Conservation (phyloP, 2,113 vertebrate genomes). For the Telmatochromis brichardi region DNA sequence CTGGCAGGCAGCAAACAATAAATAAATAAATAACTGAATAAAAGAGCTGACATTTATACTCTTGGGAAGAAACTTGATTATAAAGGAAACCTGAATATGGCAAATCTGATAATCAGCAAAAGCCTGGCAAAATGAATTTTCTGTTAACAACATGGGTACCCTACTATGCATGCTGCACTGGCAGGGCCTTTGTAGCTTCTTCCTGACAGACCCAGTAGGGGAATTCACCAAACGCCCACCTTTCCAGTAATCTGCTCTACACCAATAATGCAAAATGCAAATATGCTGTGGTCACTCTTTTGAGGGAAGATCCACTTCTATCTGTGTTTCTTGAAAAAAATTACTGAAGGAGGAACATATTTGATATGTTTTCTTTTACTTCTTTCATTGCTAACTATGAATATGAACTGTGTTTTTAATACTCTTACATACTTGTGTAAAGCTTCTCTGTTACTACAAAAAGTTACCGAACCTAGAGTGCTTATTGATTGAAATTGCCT, state of each 20-base stretch:
- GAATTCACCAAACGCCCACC: conserved; percentile 40
- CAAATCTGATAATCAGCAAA: neutral
- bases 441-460: neutral
- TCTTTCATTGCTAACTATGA: neutral
- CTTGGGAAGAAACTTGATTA: neutral
- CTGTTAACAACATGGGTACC: neutral
- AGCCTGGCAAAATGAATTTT: neutral
- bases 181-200: neutral
- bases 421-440: neutral
- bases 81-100: neutral
- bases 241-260: conserved; percentile 7
- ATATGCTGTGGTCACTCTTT: neutral
- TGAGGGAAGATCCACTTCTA: neutral
- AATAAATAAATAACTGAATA: neutral
- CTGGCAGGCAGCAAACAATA: neutral
- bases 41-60: neutral
- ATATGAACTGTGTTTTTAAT: neutral
- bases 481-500: neutral
- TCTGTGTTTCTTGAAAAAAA: neutral
- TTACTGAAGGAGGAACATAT: neutral
- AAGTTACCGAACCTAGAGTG: neutral
- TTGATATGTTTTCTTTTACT: neutral
- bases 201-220: conserved; percentile 6
- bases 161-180: neutral
- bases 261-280: neutral